A percentile compares a stretch with the other conserved stretches of the same genome.
phyloP scores from a whole-genome alignment of 2,797 vertebrate species.

The Dendrocincla tyrannina region DNA sequence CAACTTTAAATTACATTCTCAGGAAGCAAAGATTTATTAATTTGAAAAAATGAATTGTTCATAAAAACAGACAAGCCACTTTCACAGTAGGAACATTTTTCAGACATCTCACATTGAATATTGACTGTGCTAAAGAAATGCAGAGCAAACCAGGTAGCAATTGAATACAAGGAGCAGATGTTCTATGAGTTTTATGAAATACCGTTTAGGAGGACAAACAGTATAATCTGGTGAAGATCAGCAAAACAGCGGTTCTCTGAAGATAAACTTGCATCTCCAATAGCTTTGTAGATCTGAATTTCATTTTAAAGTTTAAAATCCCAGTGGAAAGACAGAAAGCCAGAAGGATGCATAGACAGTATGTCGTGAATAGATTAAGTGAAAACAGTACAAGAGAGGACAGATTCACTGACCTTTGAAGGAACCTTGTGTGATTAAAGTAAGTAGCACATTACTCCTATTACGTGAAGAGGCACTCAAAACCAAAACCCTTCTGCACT shows the following conservation, averaged over 20 bases:
- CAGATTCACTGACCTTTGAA: neutral
- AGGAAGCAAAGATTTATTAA: neutral
- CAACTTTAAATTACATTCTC: neutral
- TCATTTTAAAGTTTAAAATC: neutral
- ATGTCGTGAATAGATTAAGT: neutral
- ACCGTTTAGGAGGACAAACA: neutral
- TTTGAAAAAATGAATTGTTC: neutral
- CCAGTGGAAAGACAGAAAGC: neutral
- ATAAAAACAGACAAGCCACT: neutral
- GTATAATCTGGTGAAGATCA: neutral
- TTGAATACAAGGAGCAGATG: neutral
- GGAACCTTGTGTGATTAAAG: neutral
- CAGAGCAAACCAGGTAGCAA: neutral
- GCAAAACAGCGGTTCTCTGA: neutral
- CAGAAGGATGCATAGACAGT: neutral
- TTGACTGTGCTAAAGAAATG: neutral
- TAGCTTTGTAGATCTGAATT: neutral
- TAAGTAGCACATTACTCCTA: neutral
- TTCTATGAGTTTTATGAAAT: neutral
- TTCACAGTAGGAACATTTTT: neutral
- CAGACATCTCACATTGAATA: neutral
- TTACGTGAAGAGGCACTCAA: neutral
- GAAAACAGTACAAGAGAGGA: neutral
- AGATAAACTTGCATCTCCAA: neutral
- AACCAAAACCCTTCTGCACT: neutral